phyloP scores from a whole-genome alignment of 2,888 invertebrate genomes.

The Rambutsinella grinnellia region DNA sequence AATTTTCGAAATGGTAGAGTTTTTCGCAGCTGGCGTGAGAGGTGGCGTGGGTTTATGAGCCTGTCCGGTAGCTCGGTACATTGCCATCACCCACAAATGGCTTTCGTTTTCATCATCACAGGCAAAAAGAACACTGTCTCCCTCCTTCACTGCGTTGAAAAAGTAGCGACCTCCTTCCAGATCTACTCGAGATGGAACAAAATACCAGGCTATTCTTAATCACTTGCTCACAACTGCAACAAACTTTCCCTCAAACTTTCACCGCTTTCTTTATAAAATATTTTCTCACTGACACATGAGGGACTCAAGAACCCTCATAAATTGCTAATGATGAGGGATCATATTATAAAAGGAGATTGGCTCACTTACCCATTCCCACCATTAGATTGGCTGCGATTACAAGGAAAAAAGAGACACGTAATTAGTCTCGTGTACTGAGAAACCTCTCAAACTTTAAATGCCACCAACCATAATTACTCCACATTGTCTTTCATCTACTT shows the following conservation, averaged over 20 bases:
- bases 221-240: background rate
- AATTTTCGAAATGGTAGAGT: constrained; percentile 86
- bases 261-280: too few relatives aligned
- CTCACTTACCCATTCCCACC: constrained; percentile 90
- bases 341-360: background rate
- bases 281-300: too few relatives aligned
- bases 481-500: too few relatives aligned
- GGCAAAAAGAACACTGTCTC: constrained; percentile 96
- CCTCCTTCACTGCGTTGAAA: constrained; percentile 98
- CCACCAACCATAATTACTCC: too few relatives aligned
- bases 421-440: constrained; percentile 39
- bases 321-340: too few relatives aligned
- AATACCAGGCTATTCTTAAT: background rate
- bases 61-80: constrained; percentile 99
- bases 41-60: constrained; percentile 99
- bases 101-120: constrained; percentile 98
- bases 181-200: too few relatives aligned
- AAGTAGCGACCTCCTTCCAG: constrained; percentile 93
- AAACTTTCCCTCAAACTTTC: background rate
- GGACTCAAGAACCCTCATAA: too few relatives aligned
- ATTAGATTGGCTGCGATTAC: constrained; percentile 81
- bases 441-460: too few relatives aligned
- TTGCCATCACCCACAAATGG: constrained; percentile 98
- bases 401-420: constrained; percentile 21
- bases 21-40: constrained; percentile 85